Conservation (phyloP, 2,888 invertebrate species). For the Lithophane leautieri region DNA sequence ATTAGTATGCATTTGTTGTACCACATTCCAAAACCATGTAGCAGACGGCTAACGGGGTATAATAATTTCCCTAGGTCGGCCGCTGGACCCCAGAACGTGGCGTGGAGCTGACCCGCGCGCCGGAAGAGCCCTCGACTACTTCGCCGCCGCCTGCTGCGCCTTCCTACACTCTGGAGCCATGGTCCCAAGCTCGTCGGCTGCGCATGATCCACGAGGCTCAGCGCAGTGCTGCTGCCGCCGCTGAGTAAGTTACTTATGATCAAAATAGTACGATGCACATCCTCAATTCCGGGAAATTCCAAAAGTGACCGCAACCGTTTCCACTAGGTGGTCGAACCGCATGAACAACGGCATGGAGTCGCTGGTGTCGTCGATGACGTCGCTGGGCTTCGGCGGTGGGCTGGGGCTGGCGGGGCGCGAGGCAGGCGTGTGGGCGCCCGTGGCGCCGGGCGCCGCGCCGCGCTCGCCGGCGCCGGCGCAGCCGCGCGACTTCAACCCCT, state of each 20-base stretch:
- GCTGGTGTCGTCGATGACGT: slow-evolving; percentile 76
- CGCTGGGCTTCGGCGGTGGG: slow-evolving; percentile 69
- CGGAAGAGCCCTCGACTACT: slow-evolving; percentile 75
- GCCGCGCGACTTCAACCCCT: slow-evolving; percentile 83
- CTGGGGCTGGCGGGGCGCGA: slow-evolving; percentile 67
- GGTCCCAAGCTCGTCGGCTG: slow-evolving; percentile 86
- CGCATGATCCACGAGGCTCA: slow-evolving; percentile 88
- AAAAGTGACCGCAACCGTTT: not conserved
- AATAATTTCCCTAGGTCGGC: slow-evolving; percentile 70
- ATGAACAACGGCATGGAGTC: slow-evolving; percentile 74
- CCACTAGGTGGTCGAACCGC: slow-evolving; percentile 76
- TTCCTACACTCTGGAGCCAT: slow-evolving; percentile 87
- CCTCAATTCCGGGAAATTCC: not conserved
- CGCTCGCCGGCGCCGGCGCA: slow-evolving; percentile 63
- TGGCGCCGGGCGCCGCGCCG: slow-evolving; percentile 50
- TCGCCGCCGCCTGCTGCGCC: slow-evolving; percentile 75
- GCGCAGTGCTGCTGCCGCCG: slow-evolving; percentile 76
- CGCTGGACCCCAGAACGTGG: slow-evolving; percentile 85
- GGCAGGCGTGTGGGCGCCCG: slow-evolving; percentile 77
- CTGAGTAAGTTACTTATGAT: slow-evolving; percentile 69
- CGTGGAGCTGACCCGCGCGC: slow-evolving; percentile 82
- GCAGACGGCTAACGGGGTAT: not conserved
- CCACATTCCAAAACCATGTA: not conserved
- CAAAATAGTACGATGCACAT: not conserved
- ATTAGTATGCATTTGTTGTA: not conserved